Evolutionary conservation across 2,113 vertebrate genomes (phyloP).

Genomic region (Embiotoca jacksoni): DNA sequence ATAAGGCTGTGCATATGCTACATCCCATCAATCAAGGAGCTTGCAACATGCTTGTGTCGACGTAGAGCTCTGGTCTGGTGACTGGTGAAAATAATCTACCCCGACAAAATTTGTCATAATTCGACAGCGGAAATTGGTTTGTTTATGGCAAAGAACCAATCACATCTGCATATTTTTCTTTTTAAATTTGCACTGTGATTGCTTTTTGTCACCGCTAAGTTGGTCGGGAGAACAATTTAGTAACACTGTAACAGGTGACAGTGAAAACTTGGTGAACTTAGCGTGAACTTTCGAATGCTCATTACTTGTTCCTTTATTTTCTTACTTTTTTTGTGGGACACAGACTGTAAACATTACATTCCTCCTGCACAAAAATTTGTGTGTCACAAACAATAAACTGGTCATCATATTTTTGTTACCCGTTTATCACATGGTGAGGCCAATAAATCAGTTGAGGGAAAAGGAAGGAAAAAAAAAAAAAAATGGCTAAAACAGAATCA

Average conservation of each 20-base stretch:
- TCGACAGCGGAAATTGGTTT: slow-evolving; percentile 5
- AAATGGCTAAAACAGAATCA: background rate
- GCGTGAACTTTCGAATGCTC: slow-evolving; percentile 28
- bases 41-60: slow-evolving; percentile 44
- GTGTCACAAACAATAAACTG: background rate
- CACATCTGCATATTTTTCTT: slow-evolving; percentile 1
- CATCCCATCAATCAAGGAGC: slow-evolving; percentile 64
- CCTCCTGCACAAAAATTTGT: background rate
- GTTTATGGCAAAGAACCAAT: slow-evolving; percentile 23
- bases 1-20: slow-evolving; percentile 55
- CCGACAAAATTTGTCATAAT: slow-evolving; percentile 26
- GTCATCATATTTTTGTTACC: background rate
- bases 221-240: background rate
- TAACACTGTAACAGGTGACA: background rate
- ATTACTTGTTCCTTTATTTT: background rate
- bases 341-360: background rate
- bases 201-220: background rate
- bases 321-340: background rate
- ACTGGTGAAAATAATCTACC: slow-evolving; percentile 33
- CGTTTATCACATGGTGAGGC: background rate
- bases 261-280: slow-evolving; percentile 12
- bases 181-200: background rate
- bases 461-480: background rate
- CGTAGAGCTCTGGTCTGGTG: slow-evolving; percentile 35
- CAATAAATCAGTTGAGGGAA: background rate